These are phyloP conservation scores for Balaeniceps rex DNA, from an alignment of 2,113 vertebrate species.

Conservation along the genomic window DNA sequence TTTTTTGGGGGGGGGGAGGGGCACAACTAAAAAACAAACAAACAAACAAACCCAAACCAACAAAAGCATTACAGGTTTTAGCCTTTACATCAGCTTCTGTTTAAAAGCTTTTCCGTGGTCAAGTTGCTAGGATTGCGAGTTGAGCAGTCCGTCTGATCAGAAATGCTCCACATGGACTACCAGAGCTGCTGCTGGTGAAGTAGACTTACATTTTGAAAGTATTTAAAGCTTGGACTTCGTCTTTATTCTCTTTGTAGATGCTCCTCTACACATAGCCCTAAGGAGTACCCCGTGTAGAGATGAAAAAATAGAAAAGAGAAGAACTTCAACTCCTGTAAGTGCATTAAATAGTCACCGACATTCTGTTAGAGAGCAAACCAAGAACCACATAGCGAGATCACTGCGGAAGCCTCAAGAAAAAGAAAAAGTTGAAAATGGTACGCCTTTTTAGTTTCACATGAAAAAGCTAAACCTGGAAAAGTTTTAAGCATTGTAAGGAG, in stretches of 20 bases:
- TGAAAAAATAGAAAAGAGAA: conserved; percentile 71
- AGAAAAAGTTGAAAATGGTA: conserved; percentile 71
- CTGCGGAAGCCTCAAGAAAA: conserved; percentile 59
- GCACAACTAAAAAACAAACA: background rate
- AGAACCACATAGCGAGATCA: conserved; percentile 64
- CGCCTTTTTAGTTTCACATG: background rate
- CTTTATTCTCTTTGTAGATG: conserved; percentile 63
- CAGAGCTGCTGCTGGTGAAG: background rate
- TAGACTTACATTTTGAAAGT: background rate
- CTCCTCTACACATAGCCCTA: conserved; percentile 64
- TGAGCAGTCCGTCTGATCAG: background rate
- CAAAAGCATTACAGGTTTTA: background rate
- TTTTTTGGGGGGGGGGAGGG: background rate
- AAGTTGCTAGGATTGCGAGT: background rate
- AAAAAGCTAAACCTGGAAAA: background rate
- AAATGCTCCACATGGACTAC: background rate
- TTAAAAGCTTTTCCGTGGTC: background rate
- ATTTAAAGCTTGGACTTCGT: conserved; percentile 35
- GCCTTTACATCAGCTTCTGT: background rate
- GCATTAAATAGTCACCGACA: conserved; percentile 65
- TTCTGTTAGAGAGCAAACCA: conserved; percentile 67
- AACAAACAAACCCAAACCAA: background rate
- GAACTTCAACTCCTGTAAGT: conserved; percentile 75
- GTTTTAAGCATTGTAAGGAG: background rate
- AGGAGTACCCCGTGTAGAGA: conserved; percentile 65